Conservation (phyloP, 1,140 invertebrate species). For the Maconellicoccus hirsutus region DNA sequence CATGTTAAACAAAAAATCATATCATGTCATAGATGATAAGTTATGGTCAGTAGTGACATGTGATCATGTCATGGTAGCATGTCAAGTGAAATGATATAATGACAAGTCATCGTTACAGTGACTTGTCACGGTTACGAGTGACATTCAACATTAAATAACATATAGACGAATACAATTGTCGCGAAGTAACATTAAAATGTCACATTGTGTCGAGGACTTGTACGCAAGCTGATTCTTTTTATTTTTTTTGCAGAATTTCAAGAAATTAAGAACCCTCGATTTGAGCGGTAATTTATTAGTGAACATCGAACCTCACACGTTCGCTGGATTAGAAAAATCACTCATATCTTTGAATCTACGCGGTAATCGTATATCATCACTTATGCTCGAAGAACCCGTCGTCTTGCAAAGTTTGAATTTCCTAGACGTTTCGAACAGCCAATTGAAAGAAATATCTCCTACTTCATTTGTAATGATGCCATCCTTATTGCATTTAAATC, state of each 20-base stretch:
- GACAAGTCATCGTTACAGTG: too few relatives aligned
- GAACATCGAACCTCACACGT: conserved; percentile 55
- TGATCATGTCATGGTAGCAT: too few relatives aligned
- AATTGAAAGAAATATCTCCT: conserved; percentile 52
- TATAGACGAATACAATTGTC: too few relatives aligned
- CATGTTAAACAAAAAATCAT: too few relatives aligned
- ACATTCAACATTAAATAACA: too few relatives aligned
- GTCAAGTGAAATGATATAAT: too few relatives aligned
- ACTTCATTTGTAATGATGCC: conserved; percentile 56
- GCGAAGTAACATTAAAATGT: too few relatives aligned
- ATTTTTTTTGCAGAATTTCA: conserved; percentile 43
- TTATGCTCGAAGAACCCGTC: conserved; percentile 47
- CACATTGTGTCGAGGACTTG: too few relatives aligned
- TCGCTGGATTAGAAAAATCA: conserved; percentile 58
- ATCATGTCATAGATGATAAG: too few relatives aligned
- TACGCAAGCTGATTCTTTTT: too few relatives aligned
- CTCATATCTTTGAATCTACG: conserved; percentile 59
- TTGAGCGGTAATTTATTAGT: conserved; percentile 65
- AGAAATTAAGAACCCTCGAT: conserved; percentile 58
- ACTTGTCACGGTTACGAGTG: too few relatives aligned
- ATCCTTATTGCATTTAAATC: conserved; percentile 56
- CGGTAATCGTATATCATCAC: conserved; percentile 57
- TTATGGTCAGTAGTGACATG: too few relatives aligned
- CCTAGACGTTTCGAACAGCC: conserved; percentile 67
- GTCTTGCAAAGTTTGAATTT: conserved; percentile 50